Percentiles rank a stretch among this genome's conserved stretches.
Evolutionary conservation across 2,888 invertebrate species (phyloP).

Genomic region (Mesorhabditis sp.): DNA sequence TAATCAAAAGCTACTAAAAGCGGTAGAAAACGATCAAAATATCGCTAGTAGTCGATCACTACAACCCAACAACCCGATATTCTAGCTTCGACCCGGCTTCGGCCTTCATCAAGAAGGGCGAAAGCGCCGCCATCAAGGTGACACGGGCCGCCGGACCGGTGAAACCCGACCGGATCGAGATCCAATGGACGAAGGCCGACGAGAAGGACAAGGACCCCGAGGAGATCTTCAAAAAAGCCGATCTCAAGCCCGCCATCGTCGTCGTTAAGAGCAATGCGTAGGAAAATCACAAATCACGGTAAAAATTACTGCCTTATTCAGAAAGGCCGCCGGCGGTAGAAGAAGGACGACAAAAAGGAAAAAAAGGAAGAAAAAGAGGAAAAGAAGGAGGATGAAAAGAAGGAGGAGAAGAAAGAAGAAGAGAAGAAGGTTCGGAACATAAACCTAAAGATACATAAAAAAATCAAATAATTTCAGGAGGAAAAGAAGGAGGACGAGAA

Average conservation of each 20-base stretch:
- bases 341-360: too few relatives aligned
- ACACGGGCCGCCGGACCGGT: background rate
- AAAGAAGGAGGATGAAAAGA: background rate
- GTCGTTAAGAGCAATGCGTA: background rate
- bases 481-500: too few relatives aligned
- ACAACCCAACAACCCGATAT: background rate
- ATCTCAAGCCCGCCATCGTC: background rate
- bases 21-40: too few relatives aligned
- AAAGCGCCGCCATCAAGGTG: background rate
- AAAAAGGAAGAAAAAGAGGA: background rate
- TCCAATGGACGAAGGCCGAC: background rate
- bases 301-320: too few relatives aligned
- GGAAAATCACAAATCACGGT: too few relatives aligned
- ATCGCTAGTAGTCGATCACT: too few relatives aligned
- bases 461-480: too few relatives aligned
- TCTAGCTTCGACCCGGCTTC: background rate
- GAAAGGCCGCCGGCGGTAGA: too few relatives aligned
- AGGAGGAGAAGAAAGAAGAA: conserved; percentile 16
- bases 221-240: conserved; percentile 6
- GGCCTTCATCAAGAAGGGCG: conserved; percentile 1
- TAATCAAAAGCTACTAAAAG: too few relatives aligned
- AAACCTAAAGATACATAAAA: too few relatives aligned
- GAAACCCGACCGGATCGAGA: background rate
- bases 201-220: conserved; percentile 2
- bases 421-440: conserved; percentile 8